Base-by-base conservation (phyloP, 2,797 vertebrate species). In the Benthosema pterotum region DNA sequence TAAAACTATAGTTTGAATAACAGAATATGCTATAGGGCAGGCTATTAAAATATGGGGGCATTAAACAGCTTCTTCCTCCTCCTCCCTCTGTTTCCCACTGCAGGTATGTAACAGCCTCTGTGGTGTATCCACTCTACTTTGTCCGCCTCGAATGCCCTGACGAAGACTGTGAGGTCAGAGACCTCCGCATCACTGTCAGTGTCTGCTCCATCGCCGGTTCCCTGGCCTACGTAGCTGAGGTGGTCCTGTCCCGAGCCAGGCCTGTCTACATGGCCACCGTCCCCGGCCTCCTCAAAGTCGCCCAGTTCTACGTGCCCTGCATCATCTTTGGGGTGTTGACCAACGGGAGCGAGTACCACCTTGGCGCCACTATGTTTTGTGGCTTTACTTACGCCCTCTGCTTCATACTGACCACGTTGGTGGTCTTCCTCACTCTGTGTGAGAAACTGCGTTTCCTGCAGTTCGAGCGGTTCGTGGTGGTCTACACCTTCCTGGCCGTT, bases 241-340 rank as follows among this genome's bases (percentile, higher is more conserved):
- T 98, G 52, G 91, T 87, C 54, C 14, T 97, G 38, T 95, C 95
- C 2, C 86, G 96, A 32, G 94, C 95, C 28, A 93, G 89, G 55
- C 94, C 94, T 0, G 94, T 93, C 83, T 98, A 98, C 85, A 98
- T 99, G 97, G 94, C 97, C 65, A 98, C 96, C 0, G 57, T 87
- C 42, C 93, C 97, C 0, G 97, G 97, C 9, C 94, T 98, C 25
- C 92, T 98, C 60, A 98, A 98, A 85, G 95, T 99, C 0, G 94
- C 95, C 25, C 95, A 99, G 79, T 93, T 93, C 56, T 98, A 96
- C 0, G 91, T 96, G 48, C 94, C 94, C 52, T 97, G 95, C 69
- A 85, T 96, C 76, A 95, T 98, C 77, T 97, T 99, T 0, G 94
- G 95, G 5, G 94, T 94, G 0, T 82, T 99, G 67, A 89, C 93